Evolutionary conservation across 2,113 vertebrate species (phyloP).

Genomic region (Ploceus nigricollis): DNA sequence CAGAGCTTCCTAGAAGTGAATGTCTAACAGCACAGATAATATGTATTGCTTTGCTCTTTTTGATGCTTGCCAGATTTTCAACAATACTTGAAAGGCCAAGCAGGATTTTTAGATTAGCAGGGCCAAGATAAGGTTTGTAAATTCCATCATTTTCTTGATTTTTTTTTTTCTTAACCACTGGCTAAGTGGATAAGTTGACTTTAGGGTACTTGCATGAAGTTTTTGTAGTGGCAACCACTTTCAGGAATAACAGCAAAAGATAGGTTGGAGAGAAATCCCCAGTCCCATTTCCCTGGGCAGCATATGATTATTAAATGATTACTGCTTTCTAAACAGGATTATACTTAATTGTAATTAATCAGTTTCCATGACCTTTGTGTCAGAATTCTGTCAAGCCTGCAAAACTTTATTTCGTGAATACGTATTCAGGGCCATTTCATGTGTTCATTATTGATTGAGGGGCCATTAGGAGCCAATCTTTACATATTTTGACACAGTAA

Average conservation of each 20-base stretch:
- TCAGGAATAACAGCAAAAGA: background rate
- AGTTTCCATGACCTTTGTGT: background rate
- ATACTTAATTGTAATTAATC: background rate
- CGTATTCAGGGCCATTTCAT: background rate
- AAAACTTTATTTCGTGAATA: background rate
- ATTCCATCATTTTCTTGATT: background rate
- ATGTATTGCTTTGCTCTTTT: background rate
- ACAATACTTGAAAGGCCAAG: slow-evolving; percentile 6
- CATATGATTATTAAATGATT: background rate
- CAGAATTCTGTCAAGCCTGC: background rate
- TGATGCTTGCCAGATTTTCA: slow-evolving; percentile 35
- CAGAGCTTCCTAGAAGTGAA: slow-evolving; percentile 24
- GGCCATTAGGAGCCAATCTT: background rate
- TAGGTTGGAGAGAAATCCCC: background rate
- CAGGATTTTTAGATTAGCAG: background rate
- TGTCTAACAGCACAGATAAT: background rate
- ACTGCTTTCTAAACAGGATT: background rate
- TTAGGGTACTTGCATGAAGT: background rate
- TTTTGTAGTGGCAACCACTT: background rate
- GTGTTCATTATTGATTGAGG: background rate
- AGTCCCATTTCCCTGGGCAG: background rate
- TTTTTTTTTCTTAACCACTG: background rate
- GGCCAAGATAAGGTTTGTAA: slow-evolving; percentile 29
- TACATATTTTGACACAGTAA: background rate
- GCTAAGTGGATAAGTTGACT: background rate